Evolutionary conservation across 2,888 invertebrate species (phyloP), one percentile per base, ranked within the genome.

Genomic region (Tiliacea aurago): DNA sequence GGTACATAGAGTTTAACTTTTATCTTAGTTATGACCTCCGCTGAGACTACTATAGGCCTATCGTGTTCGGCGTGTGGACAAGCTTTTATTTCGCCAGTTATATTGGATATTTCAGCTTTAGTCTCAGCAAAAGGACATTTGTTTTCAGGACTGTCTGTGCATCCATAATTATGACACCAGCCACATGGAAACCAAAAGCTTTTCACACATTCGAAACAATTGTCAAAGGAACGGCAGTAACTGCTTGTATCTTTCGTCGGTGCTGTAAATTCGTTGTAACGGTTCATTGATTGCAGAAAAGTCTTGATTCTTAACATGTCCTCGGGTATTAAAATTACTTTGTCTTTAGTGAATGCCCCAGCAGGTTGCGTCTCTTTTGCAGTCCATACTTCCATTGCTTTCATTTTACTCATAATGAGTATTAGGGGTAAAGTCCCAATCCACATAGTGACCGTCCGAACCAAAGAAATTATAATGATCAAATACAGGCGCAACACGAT

Each of bases 151-250:
- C 71, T 86, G 45, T 87, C 80, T 0, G 89, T 90, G 64, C 93
- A 93, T 4, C 93, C 93, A 18, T 79, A 84, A 51, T 90, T 81
- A 69, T 93, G 93, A 64, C 93, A 93, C 93, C 93, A 93, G 3
- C 84, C 84, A 73, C 93, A 94, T 10, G 82, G 79, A 62, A 81
- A 85, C 80, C 84, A 83, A 4, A 76, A 58, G 51, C 86, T 89
- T 64, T 83, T 88, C 0, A 88, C 77, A 74, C 93, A 93, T 58
- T 91, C 90, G 6, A 65, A 68, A 67, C 92, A 93, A 3, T 86
- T 87, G 4, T 65, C 73, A 56, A 90, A 89, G 0, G 88, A 81
- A 18, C 70, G 76, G 63, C 92, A 93, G 41, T 90, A 90, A 41
- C 61, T 71, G 4, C 33, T 55, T 11, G 84, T 74, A 5, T 84